Percentiles rank a stretch among this genome's conserved stretches.
Conservation (phyloP, 2,888 invertebrate species). For the Apamea crenata region DNA sequence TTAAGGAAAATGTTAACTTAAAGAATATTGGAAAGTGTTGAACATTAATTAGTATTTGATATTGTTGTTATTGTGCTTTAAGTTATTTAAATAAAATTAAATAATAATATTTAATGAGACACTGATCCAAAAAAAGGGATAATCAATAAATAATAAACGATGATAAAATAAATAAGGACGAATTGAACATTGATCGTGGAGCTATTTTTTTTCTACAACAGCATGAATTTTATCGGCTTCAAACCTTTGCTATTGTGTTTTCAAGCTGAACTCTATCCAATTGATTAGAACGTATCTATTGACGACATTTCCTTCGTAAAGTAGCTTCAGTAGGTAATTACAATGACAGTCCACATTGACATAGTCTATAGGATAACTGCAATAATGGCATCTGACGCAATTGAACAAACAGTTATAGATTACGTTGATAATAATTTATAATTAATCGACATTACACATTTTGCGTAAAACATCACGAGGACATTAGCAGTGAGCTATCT, state of each 20-base stretch:
- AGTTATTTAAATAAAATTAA: conserved; percentile 70
- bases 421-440: conserved; percentile 48
- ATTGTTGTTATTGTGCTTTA: conserved; percentile 75
- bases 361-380: conserved; percentile 51
- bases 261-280: conserved; percentile 64
- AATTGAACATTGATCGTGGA: conserved; percentile 78
- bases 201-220: conserved; percentile 90
- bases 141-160: conserved; percentile 75
- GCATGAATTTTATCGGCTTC: conserved; percentile 65
- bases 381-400: conserved; percentile 66
- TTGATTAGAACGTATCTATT: conserved; percentile 63
- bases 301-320: conserved; percentile 49
- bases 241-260: conserved; percentile 62
- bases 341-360: conserved; percentile 50
- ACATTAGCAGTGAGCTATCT: conserved; percentile 69
- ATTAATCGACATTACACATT: conserved; percentile 70
- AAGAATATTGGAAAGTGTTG: conserved; percentile 73
- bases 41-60: conserved; percentile 76
- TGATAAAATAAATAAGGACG: conserved; percentile 73
- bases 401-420: conserved; percentile 67
- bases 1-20: conserved; percentile 75
- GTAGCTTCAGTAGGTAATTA: conserved; percentile 32
- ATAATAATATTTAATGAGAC: conserved; percentile 78
- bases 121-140: conserved; percentile 78
- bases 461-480: conserved; percentile 70